phyloP scores from a whole-genome alignment of 1,140 invertebrate genomes.

The Panulirus ornatus region DNA sequence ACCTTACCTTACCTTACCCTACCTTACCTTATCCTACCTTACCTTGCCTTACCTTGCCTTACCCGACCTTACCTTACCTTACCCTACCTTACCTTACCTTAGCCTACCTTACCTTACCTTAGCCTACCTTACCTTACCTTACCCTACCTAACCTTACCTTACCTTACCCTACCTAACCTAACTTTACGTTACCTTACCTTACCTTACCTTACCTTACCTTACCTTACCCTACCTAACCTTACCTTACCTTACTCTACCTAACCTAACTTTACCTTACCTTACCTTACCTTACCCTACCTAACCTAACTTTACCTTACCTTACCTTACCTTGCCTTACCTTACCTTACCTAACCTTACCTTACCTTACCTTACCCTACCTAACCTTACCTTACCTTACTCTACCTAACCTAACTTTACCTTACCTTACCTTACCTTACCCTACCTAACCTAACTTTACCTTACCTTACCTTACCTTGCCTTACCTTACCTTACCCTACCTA shows the following conservation, averaged over 20 bases:
- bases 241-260: not conserved
- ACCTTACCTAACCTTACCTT: constrained; percentile 51
- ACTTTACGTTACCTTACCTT: too few relatives aligned
- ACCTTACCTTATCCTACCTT: too few relatives aligned
- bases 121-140: too few relatives aligned
- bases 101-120: too few relatives aligned
- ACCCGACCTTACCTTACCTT: too few relatives aligned
- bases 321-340: constrained; percentile 50
- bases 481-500: constrained; percentile 11
- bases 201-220: too few relatives aligned
- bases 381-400: constrained; percentile 13
- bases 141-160: too few relatives aligned
- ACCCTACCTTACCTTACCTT: too few relatives aligned
- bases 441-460: constrained; percentile 12
- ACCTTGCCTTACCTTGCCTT: too few relatives aligned
- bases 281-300: not conserved
- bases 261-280: constrained; percentile 20
- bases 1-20: too few relatives aligned
- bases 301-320: constrained; percentile 45
- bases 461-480: constrained; percentile 18
- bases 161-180: too few relatives aligned
- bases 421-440: constrained; percentile 28
- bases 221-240: too few relatives aligned
- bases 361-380: constrained; percentile 30
- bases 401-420: constrained; percentile 15